Base-by-base conservation (phyloP, 35 echinoderm and acorn worm genomes). In the Heliocidaris erythrogramma region DNA sequence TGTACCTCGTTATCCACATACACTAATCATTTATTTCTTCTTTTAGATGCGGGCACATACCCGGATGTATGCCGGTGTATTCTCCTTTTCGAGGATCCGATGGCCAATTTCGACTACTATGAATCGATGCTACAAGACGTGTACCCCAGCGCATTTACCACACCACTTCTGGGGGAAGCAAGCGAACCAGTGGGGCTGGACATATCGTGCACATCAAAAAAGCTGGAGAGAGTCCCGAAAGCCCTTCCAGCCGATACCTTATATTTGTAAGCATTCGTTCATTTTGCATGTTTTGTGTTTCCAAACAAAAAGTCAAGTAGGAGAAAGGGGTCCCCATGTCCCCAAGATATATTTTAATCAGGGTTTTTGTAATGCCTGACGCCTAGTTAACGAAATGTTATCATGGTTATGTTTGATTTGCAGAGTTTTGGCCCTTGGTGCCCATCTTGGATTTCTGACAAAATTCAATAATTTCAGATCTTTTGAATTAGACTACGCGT, bases 121-220 rank as follows among this genome's bases (percentile, higher is more conserved):
- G 47, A 48, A 47, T 89, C 87, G 31, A 88, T 32, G 12, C n/a
- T n/a, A n/a, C 87, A 47, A 32, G 47, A 48, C 87, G 87, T 2
- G 18, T 30, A 85, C 61, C 69, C 24, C 32, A 31, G 32, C 24
- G 86, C 30, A 13, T 87, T 53, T 6, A 49, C 21, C 42, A 27
- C 32, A n/a, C 94, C 47, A 21, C 87, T 42, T 5, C 10, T 47
- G 17, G 87, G 47, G 14, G 31, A 14, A 48, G 5, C 87, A n/a
- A 29, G 78, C 11, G 47, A 52, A 29, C 78, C 86, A 30, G 24
- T 95, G 47, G 94, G 94, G 85, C 42, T 95, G 14, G 52, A 86
- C 48, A 69, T 95, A 56, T 90, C 49, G 17, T 95, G 95, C 91
- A 78, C 24, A 13, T 59, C 88, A 30, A 93, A 48, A 85, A 32